Evolutionary conservation across 2,888 invertebrate species (phyloP).

Genomic region (Nudaria mundana): DNA sequence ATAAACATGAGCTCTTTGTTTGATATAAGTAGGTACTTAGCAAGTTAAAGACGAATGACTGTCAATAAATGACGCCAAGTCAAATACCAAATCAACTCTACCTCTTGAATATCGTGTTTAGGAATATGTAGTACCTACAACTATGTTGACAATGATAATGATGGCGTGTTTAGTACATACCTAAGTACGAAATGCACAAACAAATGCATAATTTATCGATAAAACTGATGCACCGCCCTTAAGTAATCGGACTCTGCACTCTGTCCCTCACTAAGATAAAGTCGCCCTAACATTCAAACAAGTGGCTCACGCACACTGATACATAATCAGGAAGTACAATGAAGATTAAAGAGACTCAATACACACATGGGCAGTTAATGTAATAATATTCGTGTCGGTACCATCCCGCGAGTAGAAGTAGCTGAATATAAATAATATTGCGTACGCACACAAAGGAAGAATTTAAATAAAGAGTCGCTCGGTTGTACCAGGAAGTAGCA

Average conservation of each 20-base stretch:
- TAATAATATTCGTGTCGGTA: slow-evolving; percentile 70
- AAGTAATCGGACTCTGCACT: slow-evolving; percentile 79
- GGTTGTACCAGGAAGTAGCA: slow-evolving; percentile 79
- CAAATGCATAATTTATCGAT: slow-evolving; percentile 41
- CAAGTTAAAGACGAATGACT: slow-evolving; percentile 21
- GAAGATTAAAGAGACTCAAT: slow-evolving; percentile 75
- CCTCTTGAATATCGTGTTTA: too few relatives aligned
- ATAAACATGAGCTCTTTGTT: slow-evolving; percentile 68
- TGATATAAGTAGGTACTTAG: slow-evolving; percentile 33
- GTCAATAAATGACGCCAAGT: slow-evolving; percentile 13
- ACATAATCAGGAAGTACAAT: slow-evolving; percentile 78
- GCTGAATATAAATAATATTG: slow-evolving; percentile 75
- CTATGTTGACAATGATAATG: too few relatives aligned
- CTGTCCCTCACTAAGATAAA: slow-evolving; percentile 78
- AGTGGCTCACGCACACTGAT: slow-evolving; percentile 75
- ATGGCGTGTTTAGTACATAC: too few relatives aligned
- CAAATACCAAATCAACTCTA: slow-evolving; percentile 3
- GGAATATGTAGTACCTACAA: too few relatives aligned
- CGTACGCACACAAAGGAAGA: slow-evolving; percentile 71
- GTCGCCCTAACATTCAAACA: slow-evolving; percentile 80
- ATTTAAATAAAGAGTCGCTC: slow-evolving; percentile 78
- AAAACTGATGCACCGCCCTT: slow-evolving; percentile 50
- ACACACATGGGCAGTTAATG: slow-evolving; percentile 65
- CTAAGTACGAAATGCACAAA: too few relatives aligned
- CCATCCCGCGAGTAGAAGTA: slow-evolving; percentile 56